Conservation (phyloP, 2,797 vertebrate species). For the Anomalospiza imberbis region DNA sequence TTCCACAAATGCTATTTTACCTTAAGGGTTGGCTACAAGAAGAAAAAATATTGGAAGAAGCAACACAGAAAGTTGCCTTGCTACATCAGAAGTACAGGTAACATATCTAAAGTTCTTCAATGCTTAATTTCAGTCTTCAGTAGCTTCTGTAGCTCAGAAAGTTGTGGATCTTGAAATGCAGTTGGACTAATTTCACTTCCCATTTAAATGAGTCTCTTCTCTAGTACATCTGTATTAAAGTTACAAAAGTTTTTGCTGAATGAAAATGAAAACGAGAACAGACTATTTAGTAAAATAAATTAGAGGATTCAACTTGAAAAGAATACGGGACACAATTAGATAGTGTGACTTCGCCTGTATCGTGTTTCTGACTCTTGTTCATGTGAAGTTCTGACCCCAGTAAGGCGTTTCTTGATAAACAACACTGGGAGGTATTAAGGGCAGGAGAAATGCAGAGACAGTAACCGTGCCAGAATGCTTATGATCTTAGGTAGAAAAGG, state of each 20-base stretch:
- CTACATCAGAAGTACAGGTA: conserved; percentile 95
- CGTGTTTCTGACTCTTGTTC: neutral
- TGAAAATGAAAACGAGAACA: neutral
- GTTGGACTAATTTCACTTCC: neutral
- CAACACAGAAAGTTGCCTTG: conserved; percentile 94
- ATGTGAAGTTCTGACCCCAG: neutral
- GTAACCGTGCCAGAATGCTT: neutral
- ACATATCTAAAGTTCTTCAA: neutral
- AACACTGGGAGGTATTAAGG: neutral
- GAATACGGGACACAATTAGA: neutral
- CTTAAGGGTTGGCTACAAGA: conserved; percentile 94
- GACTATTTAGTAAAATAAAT: neutral
- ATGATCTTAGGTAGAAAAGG: neutral
- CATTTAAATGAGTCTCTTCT: neutral
- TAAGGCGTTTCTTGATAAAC: neutral
- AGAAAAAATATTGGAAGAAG: conserved; percentile 93
- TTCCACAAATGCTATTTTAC: neutral
- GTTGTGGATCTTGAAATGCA: neutral
- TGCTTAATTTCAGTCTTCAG: neutral
- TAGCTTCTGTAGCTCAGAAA: neutral
- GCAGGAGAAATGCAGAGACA: neutral
- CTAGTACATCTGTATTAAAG: neutral
- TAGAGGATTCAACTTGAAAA: neutral
- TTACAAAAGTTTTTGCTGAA: neutral
- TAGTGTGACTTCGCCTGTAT: neutral